Evolutionary conservation across 2,888 invertebrate species (phyloP), one percentile per base, ranked within the genome.

Genomic region (Rhorus exstirpatorius): DNA sequence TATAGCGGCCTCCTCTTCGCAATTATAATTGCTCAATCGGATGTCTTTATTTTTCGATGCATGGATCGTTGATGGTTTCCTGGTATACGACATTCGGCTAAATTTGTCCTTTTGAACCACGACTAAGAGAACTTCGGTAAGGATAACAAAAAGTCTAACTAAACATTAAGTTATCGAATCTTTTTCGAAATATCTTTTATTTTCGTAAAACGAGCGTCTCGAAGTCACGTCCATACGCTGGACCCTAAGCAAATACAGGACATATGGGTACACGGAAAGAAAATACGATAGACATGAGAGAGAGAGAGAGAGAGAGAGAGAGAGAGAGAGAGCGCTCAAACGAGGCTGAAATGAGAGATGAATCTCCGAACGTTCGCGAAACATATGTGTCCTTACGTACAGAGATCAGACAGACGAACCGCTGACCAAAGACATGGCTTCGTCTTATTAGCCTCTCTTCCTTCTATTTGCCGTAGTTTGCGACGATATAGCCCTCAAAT

Each of bases 401-500:
- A 12, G 26, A 74, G 26, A 74, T 74, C 74, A 74, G 53, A 53
- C 61, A 14, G 31, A 63, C 53, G 3, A 7, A 49, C 74, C 63
- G 63, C 41, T 17, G 24, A 74, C 60, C 14, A 38, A 8, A 58
- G 31, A 61, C 46, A 41, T 35, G n/a, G 19, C 70, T 38, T 17
- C 2, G 68, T 55, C 41, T 58, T 44, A 26, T 55, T 44, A 24
- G 46, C 8, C 17, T 10, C 41, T 63, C 38, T 46, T 21, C n/a
- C 26, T n/a, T 19, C 21, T 76, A 58, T 76, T 76, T 76, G 67
- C 49, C 24, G 17, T n/a, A 49, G 49, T 68, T 68, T 41, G 38
- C 38, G 51, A 58, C 51, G 31, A 58, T 71, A 70, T 44, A 21
- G 38, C 31, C 86, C 81, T 90, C 89, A 91, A 92, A 92, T 92